A percentile compares a stretch with the other conserved stretches of the same genome.
These are phyloP conservation scores for Naso thynnoides DNA, from an alignment of 2,797 vertebrate species.

Conservation along the genomic window DNA sequence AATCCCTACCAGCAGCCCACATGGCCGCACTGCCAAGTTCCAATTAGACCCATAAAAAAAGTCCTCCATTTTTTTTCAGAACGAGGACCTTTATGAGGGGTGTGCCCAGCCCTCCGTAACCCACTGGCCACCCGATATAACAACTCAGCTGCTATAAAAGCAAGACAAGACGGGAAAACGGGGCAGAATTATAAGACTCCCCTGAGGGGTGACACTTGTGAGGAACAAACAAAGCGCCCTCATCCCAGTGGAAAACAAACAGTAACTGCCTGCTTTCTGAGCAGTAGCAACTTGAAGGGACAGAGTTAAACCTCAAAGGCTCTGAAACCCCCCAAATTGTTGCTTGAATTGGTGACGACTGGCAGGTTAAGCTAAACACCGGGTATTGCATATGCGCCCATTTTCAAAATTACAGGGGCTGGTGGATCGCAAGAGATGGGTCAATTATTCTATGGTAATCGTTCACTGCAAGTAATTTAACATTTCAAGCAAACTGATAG, in stretches of 20 bases:
- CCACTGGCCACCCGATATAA: conserved; percentile 58
- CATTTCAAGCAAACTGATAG: conserved; percentile 49
- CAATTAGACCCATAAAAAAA: conserved; percentile 82
- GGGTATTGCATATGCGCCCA: conserved; percentile 1
- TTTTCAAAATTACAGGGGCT: conserved; percentile 53
- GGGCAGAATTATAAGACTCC: conserved; percentile 61
- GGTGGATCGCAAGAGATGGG: conserved; percentile 36
- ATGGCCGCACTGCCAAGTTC: conserved; percentile 77
- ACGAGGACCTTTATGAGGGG: conserved; percentile 62
- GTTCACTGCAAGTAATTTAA: conserved; percentile 22
- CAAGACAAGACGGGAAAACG: conserved; percentile 50
- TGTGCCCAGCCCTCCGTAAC: conserved; percentile 66
- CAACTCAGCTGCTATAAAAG: conserved; percentile 65
- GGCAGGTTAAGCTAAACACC: conserved; percentile 48
- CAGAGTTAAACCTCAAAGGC: conserved; percentile 41
- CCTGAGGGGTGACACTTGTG: conserved; percentile 41
- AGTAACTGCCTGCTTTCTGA: conserved; percentile 38
- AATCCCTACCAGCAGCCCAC: conserved; percentile 77
- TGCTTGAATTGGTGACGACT: conserved; percentile 8
- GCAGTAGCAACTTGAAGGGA: conserved; percentile 29
- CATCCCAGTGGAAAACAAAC: conserved; percentile 35
- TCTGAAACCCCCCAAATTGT: conserved; percentile 24
- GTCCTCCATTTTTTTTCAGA: conserved; percentile 49
- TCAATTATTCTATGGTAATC: conserved; percentile 60
- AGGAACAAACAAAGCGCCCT: conserved; percentile 47